A percentile compares a stretch with the other conserved stretches of the same genome.
Evolutionary conservation across 2,113 vertebrate species (phyloP).

Genomic region (Ceyx cyanopectus): DNA sequence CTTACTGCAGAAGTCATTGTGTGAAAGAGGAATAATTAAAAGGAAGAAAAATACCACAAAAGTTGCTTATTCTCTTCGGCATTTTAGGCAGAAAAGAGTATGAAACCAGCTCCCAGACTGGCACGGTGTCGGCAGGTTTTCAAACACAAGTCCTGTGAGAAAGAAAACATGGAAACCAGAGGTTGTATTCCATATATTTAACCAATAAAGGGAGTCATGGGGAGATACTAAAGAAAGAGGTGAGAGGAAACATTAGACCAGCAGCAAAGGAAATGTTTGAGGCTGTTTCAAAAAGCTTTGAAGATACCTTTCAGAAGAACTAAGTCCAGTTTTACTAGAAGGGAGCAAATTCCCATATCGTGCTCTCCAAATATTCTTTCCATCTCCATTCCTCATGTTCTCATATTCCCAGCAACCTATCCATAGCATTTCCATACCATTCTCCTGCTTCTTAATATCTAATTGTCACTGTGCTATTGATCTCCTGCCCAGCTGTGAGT

Average conservation of each 20-base stretch:
- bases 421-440: background rate
- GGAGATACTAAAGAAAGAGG: background rate
- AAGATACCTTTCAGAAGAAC: background rate
- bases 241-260: background rate
- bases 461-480: background rate
- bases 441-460: background rate
- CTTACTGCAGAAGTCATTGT: background rate
- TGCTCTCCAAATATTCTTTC: conserved; percentile 5
- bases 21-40: background rate
- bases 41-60: background rate
- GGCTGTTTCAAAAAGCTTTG: conserved; percentile 6
- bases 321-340: background rate
- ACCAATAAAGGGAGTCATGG: background rate
- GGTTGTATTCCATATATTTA: background rate
- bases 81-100: conserved; percentile 3
- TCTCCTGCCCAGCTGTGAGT: background rate
- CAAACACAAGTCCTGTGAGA: background rate
- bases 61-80: background rate
- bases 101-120: background rate
- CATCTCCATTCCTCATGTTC: background rate
- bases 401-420: background rate
- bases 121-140: conserved; percentile 1
- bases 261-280: background rate
- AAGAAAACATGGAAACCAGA: background rate
- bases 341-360: background rate